Conservation (phyloP, 2,113 vertebrate species). For the Macrotis lagotis region DNA sequence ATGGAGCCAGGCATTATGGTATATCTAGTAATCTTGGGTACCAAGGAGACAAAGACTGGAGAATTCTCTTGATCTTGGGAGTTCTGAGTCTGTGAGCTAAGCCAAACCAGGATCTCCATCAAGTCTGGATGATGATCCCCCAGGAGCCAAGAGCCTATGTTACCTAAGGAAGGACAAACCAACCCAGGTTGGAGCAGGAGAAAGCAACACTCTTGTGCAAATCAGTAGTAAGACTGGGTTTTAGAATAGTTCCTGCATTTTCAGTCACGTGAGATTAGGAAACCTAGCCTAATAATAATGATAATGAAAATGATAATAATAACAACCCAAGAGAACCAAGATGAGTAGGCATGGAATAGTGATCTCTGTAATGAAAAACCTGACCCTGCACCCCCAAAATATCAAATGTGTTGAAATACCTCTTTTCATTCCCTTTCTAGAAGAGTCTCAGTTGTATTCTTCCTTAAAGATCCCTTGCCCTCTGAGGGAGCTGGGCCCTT, state of each 20-base stretch:
- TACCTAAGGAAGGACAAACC: not conserved
- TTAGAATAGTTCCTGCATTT: not conserved
- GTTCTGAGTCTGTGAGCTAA: not conserved
- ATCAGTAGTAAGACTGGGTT: not conserved
- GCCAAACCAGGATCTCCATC: not conserved
- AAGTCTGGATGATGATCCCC: not conserved
- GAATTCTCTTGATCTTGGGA: not conserved
- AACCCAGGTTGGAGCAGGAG: too few relatives aligned
- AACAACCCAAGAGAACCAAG: not conserved
- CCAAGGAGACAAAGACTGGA: not conserved
- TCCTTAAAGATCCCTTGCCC: not conserved
- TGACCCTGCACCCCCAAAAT: not conserved
- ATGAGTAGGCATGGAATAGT: not conserved
- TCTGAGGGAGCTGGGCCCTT: slow-evolving; percentile 11
- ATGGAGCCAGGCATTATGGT: not conserved
- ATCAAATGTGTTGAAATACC: not conserved
- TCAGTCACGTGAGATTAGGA: not conserved
- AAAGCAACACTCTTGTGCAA: not conserved
- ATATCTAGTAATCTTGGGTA: not conserved
- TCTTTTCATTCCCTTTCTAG: not conserved
- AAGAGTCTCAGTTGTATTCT: not conserved
- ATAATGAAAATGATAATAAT: too few relatives aligned
- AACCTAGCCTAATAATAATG: not conserved
- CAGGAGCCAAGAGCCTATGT: not conserved
- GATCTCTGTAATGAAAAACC: not conserved